Base-by-base conservation (phyloP, 1,140 invertebrate species). In the Eurosta solidaginis region DNA sequence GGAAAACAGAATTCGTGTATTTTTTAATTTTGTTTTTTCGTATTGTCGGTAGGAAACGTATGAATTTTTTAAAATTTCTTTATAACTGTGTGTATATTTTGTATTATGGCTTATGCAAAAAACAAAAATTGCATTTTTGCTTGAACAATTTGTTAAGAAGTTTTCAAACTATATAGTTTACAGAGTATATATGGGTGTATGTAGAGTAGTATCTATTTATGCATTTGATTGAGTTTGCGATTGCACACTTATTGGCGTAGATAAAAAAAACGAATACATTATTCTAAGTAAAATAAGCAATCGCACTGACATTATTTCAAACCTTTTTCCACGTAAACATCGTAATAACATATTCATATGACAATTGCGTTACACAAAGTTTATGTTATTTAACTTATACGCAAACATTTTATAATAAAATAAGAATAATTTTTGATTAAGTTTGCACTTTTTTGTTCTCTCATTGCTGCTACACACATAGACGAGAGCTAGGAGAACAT, bases 1-100 rank as follows among this genome's bases (percentile, higher is more conserved):
- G 12, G 33, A 68, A 68, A 40, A 68, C 36, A 40, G 2, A 59
- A 59, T 33, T n/a, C n/a, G 45, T 47, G 45, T 59, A 29, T 59
- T 59, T 59, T n/a, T 5, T 45, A 45, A 9, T 45, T 9, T 9
- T 9, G 17, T 17, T 6, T 54, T 76, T 76, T 76, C 52, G 49
- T 76, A 76, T 76, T 76, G 75, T 76, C 75, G 75, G 75, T 76
- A 76, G 75, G 75, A 74, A 27, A 47, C 45, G 33, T 68, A 68
- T 40, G 59, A 17, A 68, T 68, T 68, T 40, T 40, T 52, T 40
- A 29, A 40, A 20, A 59, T 33, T 6, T 36, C 29, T 29, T 3
- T 29, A 20, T 54, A 3, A 33, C n/a, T 68, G 27, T 36, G 6
- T 36, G 54, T 33, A 68, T 27, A 25, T 52, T 49, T 59, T 59